phyloP scores from a whole-genome alignment of 2,888 invertebrate genomes.

The Caenorhabditis sp. region DNA sequence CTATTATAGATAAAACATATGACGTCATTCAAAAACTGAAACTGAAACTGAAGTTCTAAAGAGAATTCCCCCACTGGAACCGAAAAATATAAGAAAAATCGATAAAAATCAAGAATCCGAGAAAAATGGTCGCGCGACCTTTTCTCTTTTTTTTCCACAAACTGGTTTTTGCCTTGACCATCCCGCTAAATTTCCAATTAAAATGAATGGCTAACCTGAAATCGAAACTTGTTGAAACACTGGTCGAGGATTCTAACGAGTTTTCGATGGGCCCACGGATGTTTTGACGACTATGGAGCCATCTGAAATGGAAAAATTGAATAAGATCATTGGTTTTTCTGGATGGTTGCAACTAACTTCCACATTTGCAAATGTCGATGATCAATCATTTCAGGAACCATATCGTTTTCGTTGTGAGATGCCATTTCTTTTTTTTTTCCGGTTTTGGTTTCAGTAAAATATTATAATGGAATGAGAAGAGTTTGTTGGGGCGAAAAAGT shows the following conservation, averaged over 20 bases:
- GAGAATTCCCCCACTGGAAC: neutral
- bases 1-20: no score
- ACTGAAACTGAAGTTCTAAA: no score
- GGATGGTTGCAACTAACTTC: conserved; percentile 20
- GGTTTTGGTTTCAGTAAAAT: neutral
- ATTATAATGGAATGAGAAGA: neutral
- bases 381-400: conserved; percentile 36
- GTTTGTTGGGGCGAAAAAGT: neutral
- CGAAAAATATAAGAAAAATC: neutral
- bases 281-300: conserved; percentile 28
- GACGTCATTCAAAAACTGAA: no score
- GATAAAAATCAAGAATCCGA: neutral
- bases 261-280: conserved; percentile 11
- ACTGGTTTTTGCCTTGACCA: neutral
- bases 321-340: neutral
- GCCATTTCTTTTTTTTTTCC: conserved; percentile 9
- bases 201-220: conserved; percentile 37
- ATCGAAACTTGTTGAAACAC: conserved; percentile 33
- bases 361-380: conserved; percentile 44
- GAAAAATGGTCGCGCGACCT: neutral
- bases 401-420: conserved; percentile 30
- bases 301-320: conserved; percentile 21
- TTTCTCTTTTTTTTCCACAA: neutral
- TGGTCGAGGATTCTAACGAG: conserved; percentile 29
- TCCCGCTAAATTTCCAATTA: neutral